Evolutionary conservation across 2,797 vertebrate species (phyloP), one percentile per base, ranked within the genome.

Genomic region (Myotis daubentonii): DNA sequence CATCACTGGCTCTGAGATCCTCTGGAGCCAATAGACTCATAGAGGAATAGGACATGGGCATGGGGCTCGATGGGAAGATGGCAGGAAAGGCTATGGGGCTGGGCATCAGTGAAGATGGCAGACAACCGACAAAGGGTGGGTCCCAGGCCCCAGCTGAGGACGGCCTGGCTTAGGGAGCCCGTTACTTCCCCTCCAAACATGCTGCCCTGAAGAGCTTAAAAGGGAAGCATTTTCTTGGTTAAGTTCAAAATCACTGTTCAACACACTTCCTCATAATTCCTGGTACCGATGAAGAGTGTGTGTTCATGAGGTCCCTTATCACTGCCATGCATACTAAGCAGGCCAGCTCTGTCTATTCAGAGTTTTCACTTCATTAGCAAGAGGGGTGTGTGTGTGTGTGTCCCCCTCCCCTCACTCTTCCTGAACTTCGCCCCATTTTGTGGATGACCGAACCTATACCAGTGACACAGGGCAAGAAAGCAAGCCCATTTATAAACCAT

Each of bases 211-310:
- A 53, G 51, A 81, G 68, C n/a, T 49, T 78, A 53, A 53, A 57
- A 53, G 9, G n/a, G 38, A 89, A 60, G 16, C 25, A 49, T 71
- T 71, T 89, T 85, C 90, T 55, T 47, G 71, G 30, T 41, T 62
- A 57, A 70, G 57, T 76, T 95, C 74, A 93, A 93, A 71, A 60
- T 74, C 51, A 76, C 49, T 83, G 28, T 41, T 49, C 20, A 79
- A 44, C 74, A 74, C 8, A 23, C 60, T 82, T 76, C 60, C 38
- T 78, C 38, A 33, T 65, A 7, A 44, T 49, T 81, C 74, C 53
- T 72, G 75, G 66, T 33, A 16, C 17, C 53, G 30, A 75, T 57
- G 71, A 53, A 84, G 75, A 53, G 41, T 30, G 20, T 20, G 8
- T 60, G 30, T 41, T 80, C 33, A 0, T 36, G 16, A 22, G 20